These are phyloP conservation scores for Meriones psammophilus DNA, from an alignment of 2,797 vertebrate genomes.

Conservation along the genomic window DNA sequence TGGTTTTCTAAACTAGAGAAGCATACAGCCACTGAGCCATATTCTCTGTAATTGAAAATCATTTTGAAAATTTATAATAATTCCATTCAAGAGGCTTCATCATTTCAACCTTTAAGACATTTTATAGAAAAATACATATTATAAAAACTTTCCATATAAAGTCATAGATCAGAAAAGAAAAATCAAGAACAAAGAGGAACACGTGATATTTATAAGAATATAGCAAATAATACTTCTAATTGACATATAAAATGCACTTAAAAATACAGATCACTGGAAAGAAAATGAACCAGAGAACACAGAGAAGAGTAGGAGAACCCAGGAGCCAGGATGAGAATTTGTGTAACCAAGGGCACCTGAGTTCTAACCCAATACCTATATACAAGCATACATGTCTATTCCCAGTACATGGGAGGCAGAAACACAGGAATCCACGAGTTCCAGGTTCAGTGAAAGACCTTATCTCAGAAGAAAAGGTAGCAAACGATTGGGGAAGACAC, in stretches of 20 bases:
- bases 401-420: background rate
- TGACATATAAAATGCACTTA: background rate
- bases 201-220: background rate
- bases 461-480: background rate
- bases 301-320: background rate
- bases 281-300: background rate
- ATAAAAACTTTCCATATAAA: background rate
- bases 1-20: background rate
- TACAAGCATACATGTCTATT: background rate
- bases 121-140: background rate
- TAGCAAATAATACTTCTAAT: too few relatives aligned
- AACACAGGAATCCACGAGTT: background rate
- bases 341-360: background rate
- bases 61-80: conserved; percentile 40
- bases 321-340: background rate
- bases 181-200: background rate
- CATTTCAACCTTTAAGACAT: conserved; percentile 50
- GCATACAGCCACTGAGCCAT: background rate
- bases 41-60: background rate
- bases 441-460: background rate
- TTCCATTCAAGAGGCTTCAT: conserved; percentile 8
- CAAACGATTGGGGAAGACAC: background rate
- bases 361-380: too few relatives aligned
- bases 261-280: background rate
- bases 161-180: background rate